phyloP scores from a whole-genome alignment of 2,888 invertebrate species.

The Antheraea assamensis region DNA sequence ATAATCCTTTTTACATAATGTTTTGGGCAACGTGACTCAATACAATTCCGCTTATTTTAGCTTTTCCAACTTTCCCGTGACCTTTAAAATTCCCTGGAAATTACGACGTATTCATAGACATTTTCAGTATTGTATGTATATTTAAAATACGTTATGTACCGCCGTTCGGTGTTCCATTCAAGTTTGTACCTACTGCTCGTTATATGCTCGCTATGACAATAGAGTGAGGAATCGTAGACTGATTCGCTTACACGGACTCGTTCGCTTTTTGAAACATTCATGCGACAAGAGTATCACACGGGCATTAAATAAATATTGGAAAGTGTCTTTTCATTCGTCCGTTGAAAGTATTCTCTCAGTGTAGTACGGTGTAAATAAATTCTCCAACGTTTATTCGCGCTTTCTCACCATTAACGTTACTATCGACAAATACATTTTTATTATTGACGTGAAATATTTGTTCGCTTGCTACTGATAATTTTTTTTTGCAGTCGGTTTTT shows the following conservation, averaged over 20 bases:
- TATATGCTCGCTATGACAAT: conserved; percentile 37
- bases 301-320: conserved; percentile 10
- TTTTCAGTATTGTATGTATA: conserved; percentile 1
- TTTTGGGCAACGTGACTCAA: neutral
- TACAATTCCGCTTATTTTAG: neutral
- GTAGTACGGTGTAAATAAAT: neutral
- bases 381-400: neutral
- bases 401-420: neutral
- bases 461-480: neutral
- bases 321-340: neutral
- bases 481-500: conserved; percentile 2
- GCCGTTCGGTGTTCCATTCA: conserved; percentile 22
- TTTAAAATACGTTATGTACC: conserved; percentile 1
- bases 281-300: neutral
- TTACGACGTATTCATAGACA: neutral
- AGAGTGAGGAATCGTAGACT: conserved; percentile 43
- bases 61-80: neutral
- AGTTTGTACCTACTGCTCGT: conserved; percentile 27
- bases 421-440: neutral
- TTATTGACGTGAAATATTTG: conserved; percentile 2
- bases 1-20: neutral
- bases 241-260: conserved; percentile 30
- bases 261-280: conserved; percentile 6
- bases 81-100: neutral
- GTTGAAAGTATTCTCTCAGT: neutral